A percentile compares a stretch with the other conserved stretches of the same genome.
Conservation (phyloP, 2,888 invertebrate genomes). For the Parascotia fuliginaria region DNA sequence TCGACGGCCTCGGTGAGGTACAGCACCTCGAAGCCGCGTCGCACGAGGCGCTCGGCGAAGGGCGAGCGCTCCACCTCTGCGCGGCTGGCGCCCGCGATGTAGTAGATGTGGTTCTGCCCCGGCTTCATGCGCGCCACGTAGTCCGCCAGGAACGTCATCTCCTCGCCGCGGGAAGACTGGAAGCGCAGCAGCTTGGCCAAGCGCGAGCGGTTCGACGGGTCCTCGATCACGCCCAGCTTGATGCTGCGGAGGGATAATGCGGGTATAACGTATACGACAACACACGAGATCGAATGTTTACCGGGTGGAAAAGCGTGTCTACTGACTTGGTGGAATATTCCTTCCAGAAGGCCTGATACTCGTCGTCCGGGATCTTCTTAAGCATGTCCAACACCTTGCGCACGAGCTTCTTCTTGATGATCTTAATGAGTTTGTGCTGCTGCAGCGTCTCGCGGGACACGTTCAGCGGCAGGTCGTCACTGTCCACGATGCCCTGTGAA, state of each 20-base stretch:
- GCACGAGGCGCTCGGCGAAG: slow-evolving; percentile 96
- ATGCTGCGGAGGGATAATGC: slow-evolving; percentile 82
- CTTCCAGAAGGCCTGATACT: slow-evolving; percentile 98
- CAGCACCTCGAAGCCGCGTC: slow-evolving; percentile 97
- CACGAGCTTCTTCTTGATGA: slow-evolving; percentile 99
- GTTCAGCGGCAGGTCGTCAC: slow-evolving; percentile 99
- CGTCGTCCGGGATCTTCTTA: slow-evolving; percentile 96
- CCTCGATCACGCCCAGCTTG: slow-evolving; percentile 98
- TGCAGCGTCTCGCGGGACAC: slow-evolving; percentile 99
- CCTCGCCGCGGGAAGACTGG: slow-evolving; percentile 90
- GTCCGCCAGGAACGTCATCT: slow-evolving; percentile 92
- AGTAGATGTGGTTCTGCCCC: slow-evolving; percentile 97
- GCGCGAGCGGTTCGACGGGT: slow-evolving; percentile 97
- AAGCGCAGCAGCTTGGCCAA: slow-evolving; percentile 97
- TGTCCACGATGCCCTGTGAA: slow-evolving; percentile 96
- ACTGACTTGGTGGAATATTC: slow-evolving; percentile 98
- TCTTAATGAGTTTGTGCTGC: slow-evolving; percentile 99
- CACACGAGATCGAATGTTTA: not conserved
- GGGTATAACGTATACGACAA: not conserved
- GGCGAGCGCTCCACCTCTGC: slow-evolving; percentile 96
- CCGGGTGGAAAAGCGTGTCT: not conserved
- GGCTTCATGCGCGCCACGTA: slow-evolving; percentile 98
- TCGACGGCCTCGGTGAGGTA: slow-evolving; percentile 98
- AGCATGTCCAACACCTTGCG: slow-evolving; percentile 99
- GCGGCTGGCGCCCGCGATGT: slow-evolving; percentile 95